Conservation (phyloP, 2,888 invertebrate species). For the Adineta ricciae region DNA sequence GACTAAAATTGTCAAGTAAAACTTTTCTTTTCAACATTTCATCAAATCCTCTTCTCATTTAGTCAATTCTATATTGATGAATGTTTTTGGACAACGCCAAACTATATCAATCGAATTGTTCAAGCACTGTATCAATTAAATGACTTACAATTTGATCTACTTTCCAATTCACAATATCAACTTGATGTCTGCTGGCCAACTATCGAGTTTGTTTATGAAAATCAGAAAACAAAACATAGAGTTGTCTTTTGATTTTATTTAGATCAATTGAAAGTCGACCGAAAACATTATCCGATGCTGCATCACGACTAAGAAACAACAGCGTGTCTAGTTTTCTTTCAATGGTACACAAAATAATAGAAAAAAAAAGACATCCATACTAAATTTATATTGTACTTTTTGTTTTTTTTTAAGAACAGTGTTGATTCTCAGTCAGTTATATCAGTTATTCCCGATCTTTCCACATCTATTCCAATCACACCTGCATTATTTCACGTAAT, state of each 20-base stretch:
- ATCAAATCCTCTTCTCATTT: conserved; percentile 31
- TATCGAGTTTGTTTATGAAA: neutral
- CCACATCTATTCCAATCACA: neutral
- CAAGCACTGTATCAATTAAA: conserved; percentile 49
- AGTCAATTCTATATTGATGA: conserved; percentile 46
- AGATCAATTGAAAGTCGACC: neutral
- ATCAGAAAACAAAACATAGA: no score
- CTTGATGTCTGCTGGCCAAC: conserved; percentile 10
- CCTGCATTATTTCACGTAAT: neutral
- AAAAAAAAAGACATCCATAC: neutral
- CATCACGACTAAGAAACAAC: neutral
- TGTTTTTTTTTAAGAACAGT: neutral
- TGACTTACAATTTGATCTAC: conserved; percentile 50
- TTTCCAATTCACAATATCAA: neutral
- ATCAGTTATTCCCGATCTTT: neutral
- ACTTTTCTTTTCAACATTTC: neutral
- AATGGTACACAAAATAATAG: no score
- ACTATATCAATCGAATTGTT: conserved; percentile 41
- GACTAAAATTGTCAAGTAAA: conserved; percentile 37
- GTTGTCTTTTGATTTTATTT: no score
- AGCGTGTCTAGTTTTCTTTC: neutral
- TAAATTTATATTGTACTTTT: neutral
- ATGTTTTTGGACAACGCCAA: conserved; percentile 43
- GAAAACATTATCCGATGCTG: neutral
- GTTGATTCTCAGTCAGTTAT: neutral